Base-by-base conservation (phyloP, 1,140 invertebrate genomes). In the Lepidurus packardi region DNA sequence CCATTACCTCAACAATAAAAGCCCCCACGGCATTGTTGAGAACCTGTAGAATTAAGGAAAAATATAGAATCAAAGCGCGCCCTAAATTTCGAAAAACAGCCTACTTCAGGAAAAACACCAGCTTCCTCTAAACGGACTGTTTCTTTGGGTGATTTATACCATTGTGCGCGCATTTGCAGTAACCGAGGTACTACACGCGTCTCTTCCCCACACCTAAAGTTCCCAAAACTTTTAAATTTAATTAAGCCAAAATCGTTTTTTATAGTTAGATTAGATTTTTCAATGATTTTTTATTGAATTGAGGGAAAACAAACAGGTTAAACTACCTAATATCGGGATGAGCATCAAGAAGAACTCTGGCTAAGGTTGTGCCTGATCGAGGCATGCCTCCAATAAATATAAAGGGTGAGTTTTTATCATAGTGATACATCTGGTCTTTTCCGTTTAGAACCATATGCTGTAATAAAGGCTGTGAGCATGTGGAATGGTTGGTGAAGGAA, bases 331-430 rank as follows among this genome's bases (percentile, higher is more conserved):
- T 93, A 84, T 95, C 92, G n/a, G 95, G 95, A 89, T 99, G 98
- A 73, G 98, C 97, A 87, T 99, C 98, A 76, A 99, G 87, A 94
- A 99, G 97, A 79, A 96, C 97, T 84, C 98, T 89, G 91, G 98
- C 96, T 77, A 99, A 89, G 47, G 97, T 99, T 3, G 97, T 99
- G 24, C 97, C 97, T 74, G 95, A 98, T 80, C 97, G 90, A 42
- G 97, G 97, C 83, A 98, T 95, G 75, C 97, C 97, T 41, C 97
- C 97, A 84, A 99, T 97, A 86, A 98, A 98, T 83, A 98, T 97
- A 78, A 98, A 87, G 80, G 95, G 95, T 91, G 96, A 94, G 80
- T 93, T 89, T 81, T 93, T 88, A 83, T 94, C 90, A 84, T 95
- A 94, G 74, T 79, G 78, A 79, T 83, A 82, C 24, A 79, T 43